Conservation (phyloP, 2,888 invertebrate species). For the Malthinus flaveolus region DNA sequence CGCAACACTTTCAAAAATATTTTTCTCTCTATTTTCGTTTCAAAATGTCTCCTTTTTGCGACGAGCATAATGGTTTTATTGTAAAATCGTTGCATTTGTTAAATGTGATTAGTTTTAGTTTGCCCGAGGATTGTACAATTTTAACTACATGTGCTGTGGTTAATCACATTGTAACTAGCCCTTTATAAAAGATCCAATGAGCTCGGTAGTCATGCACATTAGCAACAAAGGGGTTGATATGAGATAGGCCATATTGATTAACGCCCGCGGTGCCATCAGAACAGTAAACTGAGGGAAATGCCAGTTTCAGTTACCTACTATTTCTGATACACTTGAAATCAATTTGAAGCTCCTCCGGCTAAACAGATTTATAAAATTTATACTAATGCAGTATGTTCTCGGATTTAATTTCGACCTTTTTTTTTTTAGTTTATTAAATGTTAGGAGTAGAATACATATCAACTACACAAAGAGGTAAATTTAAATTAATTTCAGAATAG, state of each 20-base stretch:
- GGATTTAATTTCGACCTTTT: background rate
- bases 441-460: background rate
- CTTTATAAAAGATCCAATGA: constrained; percentile 27
- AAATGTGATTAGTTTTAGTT: constrained; percentile 13
- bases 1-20: no score
- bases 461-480: no score
- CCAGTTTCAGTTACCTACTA: constrained; percentile 30
- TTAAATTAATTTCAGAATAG: no score
- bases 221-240: constrained; percentile 31
- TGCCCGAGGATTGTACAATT: constrained; percentile 17
- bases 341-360: constrained; percentile 25
- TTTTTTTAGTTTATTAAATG: background rate
- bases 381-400: constrained; percentile 10
- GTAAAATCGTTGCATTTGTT: background rate
- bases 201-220: constrained; percentile 28
- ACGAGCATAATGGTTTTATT: background rate
- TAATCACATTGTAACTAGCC: constrained; percentile 26
- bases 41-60: background rate
- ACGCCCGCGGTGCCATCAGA: constrained; percentile 32
- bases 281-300: constrained; percentile 30
- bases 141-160: constrained; percentile 18
- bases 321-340: constrained; percentile 29
- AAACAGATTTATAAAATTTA: constrained; percentile 27
- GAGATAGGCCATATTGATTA: constrained; percentile 31
- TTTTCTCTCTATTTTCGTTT: background rate